phyloP scores from a whole-genome alignment of 2,888 invertebrate species.

The Beris morrisii region DNA sequence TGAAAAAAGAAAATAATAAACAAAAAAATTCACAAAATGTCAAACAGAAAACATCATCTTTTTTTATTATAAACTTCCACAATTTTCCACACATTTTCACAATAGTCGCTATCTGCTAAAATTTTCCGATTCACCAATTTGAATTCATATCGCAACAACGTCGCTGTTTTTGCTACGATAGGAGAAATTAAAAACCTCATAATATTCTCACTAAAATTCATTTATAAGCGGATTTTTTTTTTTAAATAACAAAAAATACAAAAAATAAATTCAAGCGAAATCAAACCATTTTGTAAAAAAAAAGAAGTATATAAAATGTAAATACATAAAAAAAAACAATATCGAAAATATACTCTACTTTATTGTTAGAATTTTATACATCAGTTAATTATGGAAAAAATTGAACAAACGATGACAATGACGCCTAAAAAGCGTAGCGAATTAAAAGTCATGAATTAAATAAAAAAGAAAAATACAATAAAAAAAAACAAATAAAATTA shows the following conservation, averaged over 20 bases:
- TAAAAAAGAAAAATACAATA: too few species aligned
- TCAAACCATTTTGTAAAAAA: constrained; percentile 26
- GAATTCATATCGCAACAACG: too few species aligned
- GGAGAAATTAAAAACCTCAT: constrained; percentile 4
- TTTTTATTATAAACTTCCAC: constrained; percentile 55
- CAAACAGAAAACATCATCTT: constrained; percentile 16
- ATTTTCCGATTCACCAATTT: too few species aligned
- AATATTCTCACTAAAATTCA: constrained; percentile 29
- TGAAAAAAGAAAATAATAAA: background rate
- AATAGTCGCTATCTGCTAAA: too few species aligned
- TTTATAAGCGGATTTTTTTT: constrained; percentile 54
- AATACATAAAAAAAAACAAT: constrained; percentile 18
- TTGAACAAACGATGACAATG: too few species aligned
- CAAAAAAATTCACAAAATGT: constrained; percentile 33
- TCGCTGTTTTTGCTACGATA: too few species aligned
- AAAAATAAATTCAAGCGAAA: constrained; percentile 19
- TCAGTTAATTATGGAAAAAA: too few species aligned
- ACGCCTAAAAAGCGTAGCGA: too few species aligned
- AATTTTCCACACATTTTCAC: background rate
- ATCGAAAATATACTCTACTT: too few species aligned
- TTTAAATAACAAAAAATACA: constrained; percentile 49
- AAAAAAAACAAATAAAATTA: too few species aligned
- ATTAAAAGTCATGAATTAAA: too few species aligned
- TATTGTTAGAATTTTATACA: too few species aligned
- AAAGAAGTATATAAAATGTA: constrained; percentile 28